Evolutionary conservation across 2,797 vertebrate species (phyloP).

Genomic region (Acrossocheilus fasciatus): DNA sequence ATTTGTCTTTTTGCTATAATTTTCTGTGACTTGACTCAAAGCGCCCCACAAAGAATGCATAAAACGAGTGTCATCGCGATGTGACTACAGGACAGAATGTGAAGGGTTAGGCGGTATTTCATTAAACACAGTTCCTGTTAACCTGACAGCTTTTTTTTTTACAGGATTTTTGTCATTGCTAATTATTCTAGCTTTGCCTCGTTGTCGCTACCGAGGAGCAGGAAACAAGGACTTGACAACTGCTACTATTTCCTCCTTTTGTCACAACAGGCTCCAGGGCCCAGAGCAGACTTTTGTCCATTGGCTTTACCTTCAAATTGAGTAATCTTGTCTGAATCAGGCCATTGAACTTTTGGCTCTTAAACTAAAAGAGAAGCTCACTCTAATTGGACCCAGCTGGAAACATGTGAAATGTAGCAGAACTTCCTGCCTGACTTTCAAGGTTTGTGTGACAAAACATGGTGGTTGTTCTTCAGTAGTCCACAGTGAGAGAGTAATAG

Average conservation of each 20-base stretch:
- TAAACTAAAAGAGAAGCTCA: slow-evolving; percentile 44
- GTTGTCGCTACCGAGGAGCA: slow-evolving; percentile 55
- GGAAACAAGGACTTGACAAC: slow-evolving; percentile 61
- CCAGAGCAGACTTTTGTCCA: slow-evolving; percentile 57
- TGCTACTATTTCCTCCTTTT: slow-evolving; percentile 62
- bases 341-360: slow-evolving; percentile 58
- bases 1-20: slow-evolving; percentile 61
- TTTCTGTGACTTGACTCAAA: slow-evolving; percentile 54
- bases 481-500: background rate
- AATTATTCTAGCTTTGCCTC: slow-evolving; percentile 71
- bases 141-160: slow-evolving; percentile 68
- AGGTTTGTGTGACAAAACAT: slow-evolving; percentile 2
- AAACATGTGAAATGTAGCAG: slow-evolving; percentile 33
- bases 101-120: slow-evolving; percentile 38
- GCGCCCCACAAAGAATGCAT: slow-evolving; percentile 45
- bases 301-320: slow-evolving; percentile 68
- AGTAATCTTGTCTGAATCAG: slow-evolving; percentile 62
- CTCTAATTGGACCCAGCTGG: slow-evolving; percentile 42
- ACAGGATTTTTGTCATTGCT: slow-evolving; percentile 74
- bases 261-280: slow-evolving; percentile 65
- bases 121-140: slow-evolving; percentile 52
- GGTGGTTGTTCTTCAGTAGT: background rate
- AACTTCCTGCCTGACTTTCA: background rate
- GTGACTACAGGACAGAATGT: slow-evolving; percentile 57
- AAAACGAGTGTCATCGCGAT: slow-evolving; percentile 56